Base-by-base conservation (phyloP, 2,888 invertebrate genomes). In the Gastracanthus pulcherrimus region DNA sequence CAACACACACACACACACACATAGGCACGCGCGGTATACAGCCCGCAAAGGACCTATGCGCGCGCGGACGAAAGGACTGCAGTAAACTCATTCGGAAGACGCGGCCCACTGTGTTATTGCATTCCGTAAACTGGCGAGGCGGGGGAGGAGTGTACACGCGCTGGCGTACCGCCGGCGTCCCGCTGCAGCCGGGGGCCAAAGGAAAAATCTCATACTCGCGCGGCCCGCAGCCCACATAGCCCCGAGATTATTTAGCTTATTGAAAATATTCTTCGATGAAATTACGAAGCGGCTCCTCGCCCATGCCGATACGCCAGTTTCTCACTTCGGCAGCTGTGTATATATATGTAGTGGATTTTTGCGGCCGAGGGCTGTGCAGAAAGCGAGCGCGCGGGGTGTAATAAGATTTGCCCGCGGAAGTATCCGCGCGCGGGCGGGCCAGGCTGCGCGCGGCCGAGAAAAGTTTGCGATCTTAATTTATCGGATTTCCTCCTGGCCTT, bases 31-130 rank as follows among this genome's bases (percentile, higher is more conserved):
- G 34, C 34, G 34, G 13, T n/a, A n/a, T n/a, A n/a, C 62, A 34
- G 34, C n/a, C 58, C 3, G 62, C 62, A 9, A 34, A n/a, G 19
- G 60, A 70, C 48, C 64, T 81, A n/a, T n/a, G n/a, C n/a, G n/a
- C n/a, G n/a, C n/a, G n/a, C n/a, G 76, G 45, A 70, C 67, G 77
- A 75, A 71, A 70, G 58, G 76, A 77, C 75, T 77, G 60, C n/a
- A n/a, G n/a, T 64, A 82, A 84, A 81, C 62, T 79, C 76, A 77
- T 60, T 76, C 26, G 6, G 9, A 34, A n/a, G 62, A n/a, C 31
- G 75, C 9, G 60, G 60, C 31, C 55, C 77, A 51, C 70, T 60
- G 58, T 29, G 80, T 84, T 85, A 84, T 84, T 82, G 83, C 81
- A 83, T 85, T 83, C 81, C 66, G 62, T 31, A 80, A 80, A 76